Conservation (phyloP, 1,140 invertebrate species). For the Zaprionus ornatus region DNA sequence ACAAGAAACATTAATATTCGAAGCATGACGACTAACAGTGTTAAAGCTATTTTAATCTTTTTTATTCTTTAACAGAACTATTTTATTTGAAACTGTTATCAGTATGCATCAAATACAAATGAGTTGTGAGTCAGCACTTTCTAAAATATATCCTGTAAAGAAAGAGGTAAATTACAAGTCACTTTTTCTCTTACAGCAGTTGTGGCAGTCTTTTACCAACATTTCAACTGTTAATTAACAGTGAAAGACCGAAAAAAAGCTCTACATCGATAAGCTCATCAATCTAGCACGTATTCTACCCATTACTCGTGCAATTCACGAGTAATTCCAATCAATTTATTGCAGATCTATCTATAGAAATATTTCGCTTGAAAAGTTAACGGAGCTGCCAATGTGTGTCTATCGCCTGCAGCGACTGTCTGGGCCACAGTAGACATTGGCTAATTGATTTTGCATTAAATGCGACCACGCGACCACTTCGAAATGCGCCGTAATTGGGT, state of each 20-base stretch:
- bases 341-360: not conserved
- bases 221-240: not conserved
- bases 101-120: not conserved
- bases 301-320: not conserved
- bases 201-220: not conserved
- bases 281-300: not conserved
- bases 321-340: not conserved
- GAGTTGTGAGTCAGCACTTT: not conserved
- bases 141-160: not conserved
- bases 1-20: too few species aligned
- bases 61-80: too few species aligned
- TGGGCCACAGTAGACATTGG: slow-evolving; percentile 14
- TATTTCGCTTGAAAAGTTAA: slow-evolving; percentile 30
- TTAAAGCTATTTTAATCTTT: too few species aligned
- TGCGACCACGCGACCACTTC: not conserved
- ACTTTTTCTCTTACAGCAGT: not conserved
- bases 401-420: slow-evolving; percentile 32
- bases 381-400: not conserved
- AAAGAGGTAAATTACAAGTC: not conserved
- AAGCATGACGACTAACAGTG: too few species aligned
- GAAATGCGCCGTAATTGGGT: slow-evolving; percentile 19
- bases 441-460: slow-evolving; percentile 46
- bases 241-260: not conserved
- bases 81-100: not conserved
- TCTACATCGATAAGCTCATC: not conserved